Percentiles rank a stretch among this genome's conserved stretches.
These are phyloP conservation scores for Epinotia ramella DNA, from an alignment of 2,888 invertebrate genomes.

Conservation along the genomic window DNA sequence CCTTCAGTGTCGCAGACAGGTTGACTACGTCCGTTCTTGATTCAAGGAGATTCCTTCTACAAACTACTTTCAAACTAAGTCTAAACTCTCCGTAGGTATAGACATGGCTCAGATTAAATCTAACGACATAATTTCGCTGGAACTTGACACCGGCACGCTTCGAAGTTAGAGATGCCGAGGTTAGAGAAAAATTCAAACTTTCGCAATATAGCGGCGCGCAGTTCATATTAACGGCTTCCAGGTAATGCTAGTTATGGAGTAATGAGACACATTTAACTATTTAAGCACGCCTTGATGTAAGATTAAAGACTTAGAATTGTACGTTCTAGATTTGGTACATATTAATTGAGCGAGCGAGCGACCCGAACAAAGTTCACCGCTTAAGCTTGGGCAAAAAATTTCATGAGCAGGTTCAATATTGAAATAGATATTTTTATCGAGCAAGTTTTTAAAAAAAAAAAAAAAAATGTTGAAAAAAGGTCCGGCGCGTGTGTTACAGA, in stretches of 20 bases:
- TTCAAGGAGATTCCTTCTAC: not conserved
- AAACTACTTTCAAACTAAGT: constrained; percentile 1
- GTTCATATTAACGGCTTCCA: constrained; percentile 67
- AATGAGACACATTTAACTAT: not conserved
- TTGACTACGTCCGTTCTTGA: not conserved
- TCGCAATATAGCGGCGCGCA: constrained; percentile 71
- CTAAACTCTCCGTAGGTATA: constrained; percentile 1
- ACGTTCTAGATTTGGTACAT: no score
- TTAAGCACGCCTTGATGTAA: not conserved
- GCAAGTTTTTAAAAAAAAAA: no score
- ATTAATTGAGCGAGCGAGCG: no score
- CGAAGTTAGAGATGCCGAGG: constrained; percentile 71
- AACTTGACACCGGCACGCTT: constrained; percentile 65
- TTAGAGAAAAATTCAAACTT: constrained; percentile 81
- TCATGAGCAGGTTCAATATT: no score
- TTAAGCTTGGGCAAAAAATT: no score
- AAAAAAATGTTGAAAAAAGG: no score
- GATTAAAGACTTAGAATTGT: no score
- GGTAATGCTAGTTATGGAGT: constrained; percentile 20
- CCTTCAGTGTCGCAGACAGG: no score
- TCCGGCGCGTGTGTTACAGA: no score
- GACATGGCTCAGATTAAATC: constrained; percentile 52
- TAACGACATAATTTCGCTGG: constrained; percentile 67
- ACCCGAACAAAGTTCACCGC: no score
- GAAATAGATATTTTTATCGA: no score